These are phyloP conservation scores for Ceratosolen solmsi DNA, from an alignment of 1,140 invertebrate genomes.

Conservation along the genomic window DNA sequence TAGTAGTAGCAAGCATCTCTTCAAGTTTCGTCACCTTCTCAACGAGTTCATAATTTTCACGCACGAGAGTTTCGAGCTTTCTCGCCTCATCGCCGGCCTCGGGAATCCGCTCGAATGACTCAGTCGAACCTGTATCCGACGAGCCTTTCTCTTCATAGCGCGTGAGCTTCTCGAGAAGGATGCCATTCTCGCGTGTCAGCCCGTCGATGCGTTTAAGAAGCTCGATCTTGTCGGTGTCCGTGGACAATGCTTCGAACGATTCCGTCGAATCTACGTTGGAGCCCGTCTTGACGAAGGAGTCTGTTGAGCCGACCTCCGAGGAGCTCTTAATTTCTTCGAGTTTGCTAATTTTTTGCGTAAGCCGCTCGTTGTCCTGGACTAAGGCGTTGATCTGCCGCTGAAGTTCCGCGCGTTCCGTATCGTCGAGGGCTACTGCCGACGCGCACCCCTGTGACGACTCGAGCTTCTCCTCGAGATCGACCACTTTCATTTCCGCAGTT, in stretches of 20 bases:
- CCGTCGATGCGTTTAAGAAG: conserved; percentile 80
- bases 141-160: conserved; percentile 76
- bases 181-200: conserved; percentile 77
- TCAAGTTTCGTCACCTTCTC: conserved; percentile 73
- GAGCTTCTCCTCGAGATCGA: conserved; percentile 81
- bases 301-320: conserved; percentile 64
- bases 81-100: conserved; percentile 76
- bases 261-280: conserved; percentile 63
- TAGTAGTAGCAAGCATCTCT: conserved; percentile 57
- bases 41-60: conserved; percentile 77
- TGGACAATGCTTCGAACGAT: conserved; percentile 61
- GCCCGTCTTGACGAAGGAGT: conserved; percentile 63
- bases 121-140: conserved; percentile 69
- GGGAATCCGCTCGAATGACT: conserved; percentile 70
- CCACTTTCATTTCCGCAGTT: conserved; percentile 81
- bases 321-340: conserved; percentile 73
- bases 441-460: conserved; percentile 67
- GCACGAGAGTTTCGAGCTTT: conserved; percentile 79
- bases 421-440: conserved; percentile 56
- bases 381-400: conserved; percentile 73
- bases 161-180: conserved; percentile 73
- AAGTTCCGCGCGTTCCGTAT: conserved; percentile 71
- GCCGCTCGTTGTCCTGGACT: conserved; percentile 74
- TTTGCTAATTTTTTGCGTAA: conserved; percentile 73
- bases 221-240: conserved; percentile 69